These are phyloP conservation scores for Ylistrum balloti DNA, from an alignment of 1,140 invertebrate species.

Conservation along the genomic window DNA sequence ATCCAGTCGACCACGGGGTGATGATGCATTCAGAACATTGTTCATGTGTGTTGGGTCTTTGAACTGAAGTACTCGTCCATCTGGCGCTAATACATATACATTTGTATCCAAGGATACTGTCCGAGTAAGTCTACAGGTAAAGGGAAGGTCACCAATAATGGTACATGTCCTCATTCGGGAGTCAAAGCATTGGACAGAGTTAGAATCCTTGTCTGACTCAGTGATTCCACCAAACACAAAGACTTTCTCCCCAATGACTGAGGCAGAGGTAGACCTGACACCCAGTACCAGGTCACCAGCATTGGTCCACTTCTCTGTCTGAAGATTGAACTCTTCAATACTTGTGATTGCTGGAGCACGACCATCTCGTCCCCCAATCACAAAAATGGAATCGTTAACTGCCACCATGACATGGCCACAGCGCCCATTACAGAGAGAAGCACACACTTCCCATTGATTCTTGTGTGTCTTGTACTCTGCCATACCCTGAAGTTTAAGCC, in stretches of 20 bases:
- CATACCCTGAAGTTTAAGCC: constrained; percentile 72
- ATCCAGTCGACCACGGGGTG: constrained; percentile 8
- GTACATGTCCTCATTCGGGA: constrained; percentile 66
- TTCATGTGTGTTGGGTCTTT: constrained; percentile 55
- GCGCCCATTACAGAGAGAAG: constrained; percentile 66
- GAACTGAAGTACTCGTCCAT: constrained; percentile 69
- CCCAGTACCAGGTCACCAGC: constrained; percentile 71
- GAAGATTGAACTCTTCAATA: constrained; percentile 72
- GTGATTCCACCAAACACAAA: constrained; percentile 75
- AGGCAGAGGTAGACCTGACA: constrained; percentile 71
- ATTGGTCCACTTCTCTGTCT: constrained; percentile 70
- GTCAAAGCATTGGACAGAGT: constrained; percentile 73
- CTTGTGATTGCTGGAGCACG: constrained; percentile 70
- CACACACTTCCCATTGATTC: constrained; percentile 72
- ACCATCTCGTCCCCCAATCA: constrained; percentile 67
- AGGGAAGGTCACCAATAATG: constrained; percentile 72
- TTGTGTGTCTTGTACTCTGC: constrained; percentile 73
- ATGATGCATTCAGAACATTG: constrained; percentile 6
- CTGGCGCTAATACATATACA: constrained; percentile 72
- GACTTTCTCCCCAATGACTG: constrained; percentile 73
- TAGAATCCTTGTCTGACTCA: constrained; percentile 72
- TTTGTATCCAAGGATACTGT: constrained; percentile 69
- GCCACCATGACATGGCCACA: constrained; percentile 70
- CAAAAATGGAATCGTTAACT: constrained; percentile 63
- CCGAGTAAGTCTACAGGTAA: constrained; percentile 71